Base-by-base conservation (phyloP, 1,140 invertebrate genomes). In the Euglossa dilemma region DNA sequence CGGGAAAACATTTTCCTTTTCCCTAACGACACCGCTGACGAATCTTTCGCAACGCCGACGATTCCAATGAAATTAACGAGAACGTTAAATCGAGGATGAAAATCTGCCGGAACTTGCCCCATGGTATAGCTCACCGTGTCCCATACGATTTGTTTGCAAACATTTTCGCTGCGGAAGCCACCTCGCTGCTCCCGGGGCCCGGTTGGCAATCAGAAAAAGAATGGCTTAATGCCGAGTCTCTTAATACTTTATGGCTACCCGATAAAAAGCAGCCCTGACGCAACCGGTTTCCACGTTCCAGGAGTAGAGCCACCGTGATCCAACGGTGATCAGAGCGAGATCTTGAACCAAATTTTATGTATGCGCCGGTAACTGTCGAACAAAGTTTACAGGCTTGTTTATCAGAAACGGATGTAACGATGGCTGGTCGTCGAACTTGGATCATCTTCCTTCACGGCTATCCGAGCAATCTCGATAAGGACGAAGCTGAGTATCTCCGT, bases 251-350 rank as follows among this genome's bases (percentile, higher is more conserved):
- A 76, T 23, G 23, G n/a, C 16, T 18, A 25, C 43, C 50, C 72
- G 84, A 88, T 84, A 87, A 79, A 61, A 74, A 87, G 57, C 73
- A 78, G 63, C 59, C 63, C 77, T 61, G 64, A 63, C 50, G 69
- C 77, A 88, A 89, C 87, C 87, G 87, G 87, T 89, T 89, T 89
- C 59, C 57, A 80, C 11, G 50, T 80, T 86, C 83, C 67, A 28
- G 57, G n/a, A 25, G 54, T 14, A 72, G 11, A 76, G 25, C 11
- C 50, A 11, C 47, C 54, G 52, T 59, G 72, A 81, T 87, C 52
- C 76, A 72, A 87, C 45, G 56, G 57, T 75, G 50, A 64, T 57
- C 63, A 79, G n/a, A 36, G 54, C 56, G 11, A 78, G 75, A 82
- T 80, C 61, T 71, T 63, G 36, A 64, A 80, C 59, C 25, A 71